These are phyloP conservation scores for Cordylochernes scorpioides DNA, from an alignment of 2,888 invertebrate genomes.

Conservation along the genomic window DNA sequence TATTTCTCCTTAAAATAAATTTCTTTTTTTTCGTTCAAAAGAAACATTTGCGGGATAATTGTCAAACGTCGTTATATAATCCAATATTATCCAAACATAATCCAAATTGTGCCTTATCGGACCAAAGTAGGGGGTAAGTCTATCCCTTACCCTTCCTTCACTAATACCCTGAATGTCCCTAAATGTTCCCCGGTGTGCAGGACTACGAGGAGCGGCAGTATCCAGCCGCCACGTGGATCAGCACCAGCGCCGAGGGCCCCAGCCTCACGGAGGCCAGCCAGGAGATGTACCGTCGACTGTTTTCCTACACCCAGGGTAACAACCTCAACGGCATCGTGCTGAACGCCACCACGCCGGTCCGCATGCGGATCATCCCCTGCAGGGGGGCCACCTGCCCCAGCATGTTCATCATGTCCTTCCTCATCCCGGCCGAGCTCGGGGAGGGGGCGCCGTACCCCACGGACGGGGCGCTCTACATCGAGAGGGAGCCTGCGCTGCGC, in stretches of 20 bases:
- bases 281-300: constrained; percentile 8
- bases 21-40: too few relatives aligned
- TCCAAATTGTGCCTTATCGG: too few relatives aligned
- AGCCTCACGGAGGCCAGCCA: constrained; percentile 7
- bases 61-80: too few relatives aligned
- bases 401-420: constrained; percentile 10
- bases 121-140: too few relatives aligned
- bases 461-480: constrained; percentile 8
- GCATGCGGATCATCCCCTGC: constrained; percentile 9
- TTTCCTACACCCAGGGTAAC: constrained; percentile 5
- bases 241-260: constrained; percentile 6
- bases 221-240: constrained; percentile 8
- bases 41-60: too few relatives aligned
- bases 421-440: constrained; percentile 5
- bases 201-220: constrained; percentile 10
- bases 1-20: too few relatives aligned
- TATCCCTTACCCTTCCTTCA: too few relatives aligned
- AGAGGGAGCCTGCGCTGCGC: constrained; percentile 6
- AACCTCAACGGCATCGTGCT: constrained; percentile 7
- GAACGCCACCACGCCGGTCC: constrained; percentile 9
- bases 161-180: too few relatives aligned
- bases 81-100: too few relatives aligned
- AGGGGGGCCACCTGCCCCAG: constrained; percentile 10
- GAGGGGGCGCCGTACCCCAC: constrained; percentile 7
- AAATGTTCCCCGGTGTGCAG: too few relatives aligned